phyloP scores from a whole-genome alignment of 1,140 invertebrate species.

The Leucophenga varia region DNA sequence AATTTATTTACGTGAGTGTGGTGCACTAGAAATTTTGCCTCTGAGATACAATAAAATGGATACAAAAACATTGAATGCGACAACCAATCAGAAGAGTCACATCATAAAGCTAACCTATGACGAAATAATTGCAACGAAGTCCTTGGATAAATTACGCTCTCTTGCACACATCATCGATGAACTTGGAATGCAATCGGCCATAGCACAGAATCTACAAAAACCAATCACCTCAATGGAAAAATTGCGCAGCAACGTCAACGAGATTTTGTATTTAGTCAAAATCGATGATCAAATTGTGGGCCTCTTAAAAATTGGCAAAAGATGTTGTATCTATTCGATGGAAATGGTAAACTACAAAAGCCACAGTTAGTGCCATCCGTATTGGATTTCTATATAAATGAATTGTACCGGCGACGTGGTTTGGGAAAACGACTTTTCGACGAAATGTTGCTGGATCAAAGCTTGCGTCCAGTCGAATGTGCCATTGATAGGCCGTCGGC shows the following conservation, averaged over 20 bases:
- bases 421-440: conserved; percentile 75
- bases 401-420: conserved; percentile 73
- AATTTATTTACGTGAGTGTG: no score
- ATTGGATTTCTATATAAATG: conserved; percentile 84
- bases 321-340: conserved; percentile 77
- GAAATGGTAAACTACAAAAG: conserved; percentile 62
- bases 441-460: conserved; percentile 72
- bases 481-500: conserved; percentile 86
- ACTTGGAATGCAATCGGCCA: conserved; percentile 18
- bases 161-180: conserved; percentile 13
- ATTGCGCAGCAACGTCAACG: background rate
- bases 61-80: no score
- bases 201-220: conserved; percentile 9
- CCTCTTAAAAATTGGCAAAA: conserved; percentile 81
- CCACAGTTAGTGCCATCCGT: conserved; percentile 72
- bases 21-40: no score
- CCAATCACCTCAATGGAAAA: conserved; percentile 13
- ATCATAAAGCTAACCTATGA: no score
- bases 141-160: no score
- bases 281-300: conserved; percentile 68
- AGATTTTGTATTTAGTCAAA: conserved; percentile 31
- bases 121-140: no score
- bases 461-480: conserved; percentile 65
- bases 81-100: no score
- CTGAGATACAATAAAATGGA: no score